A percentile compares a stretch with the other conserved stretches of the same genome.
These are phyloP conservation scores for Porphyrio hochstetteri DNA, from an alignment of 2,113 vertebrate species.

Conservation along the genomic window DNA sequence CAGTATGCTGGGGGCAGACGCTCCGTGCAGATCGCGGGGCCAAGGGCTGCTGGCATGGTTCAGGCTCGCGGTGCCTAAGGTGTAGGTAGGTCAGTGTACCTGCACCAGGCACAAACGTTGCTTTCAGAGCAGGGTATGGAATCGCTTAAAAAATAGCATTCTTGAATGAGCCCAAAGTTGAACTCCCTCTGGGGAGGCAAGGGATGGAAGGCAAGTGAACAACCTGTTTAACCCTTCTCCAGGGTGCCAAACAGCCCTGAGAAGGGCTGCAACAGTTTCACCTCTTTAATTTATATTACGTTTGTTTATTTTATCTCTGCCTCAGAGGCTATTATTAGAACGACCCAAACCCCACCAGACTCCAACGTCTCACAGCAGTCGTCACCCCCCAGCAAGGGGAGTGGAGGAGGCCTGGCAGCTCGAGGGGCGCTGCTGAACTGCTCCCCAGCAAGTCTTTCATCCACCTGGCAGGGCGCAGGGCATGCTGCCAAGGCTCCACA, in stretches of 20 bases:
- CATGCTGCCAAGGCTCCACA: background rate
- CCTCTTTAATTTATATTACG: no score
- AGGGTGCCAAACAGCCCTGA: background rate
- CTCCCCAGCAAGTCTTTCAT: background rate
- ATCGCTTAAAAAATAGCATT: accelerated
- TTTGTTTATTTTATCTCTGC: background rate
- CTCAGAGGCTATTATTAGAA: background rate
- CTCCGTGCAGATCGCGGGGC: background rate
- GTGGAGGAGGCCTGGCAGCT: background rate
- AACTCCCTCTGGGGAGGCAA: accelerated
- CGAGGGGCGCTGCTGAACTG: background rate
- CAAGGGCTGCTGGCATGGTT: background rate
- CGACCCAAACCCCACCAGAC: background rate
- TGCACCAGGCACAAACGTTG: no score
- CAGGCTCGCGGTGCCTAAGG: background rate
- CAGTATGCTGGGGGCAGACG: background rate
- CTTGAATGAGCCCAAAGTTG: background rate
- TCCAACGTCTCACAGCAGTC: background rate
- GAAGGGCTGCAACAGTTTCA: no score
- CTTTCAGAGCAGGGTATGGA: background rate
- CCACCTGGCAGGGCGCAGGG: background rate
- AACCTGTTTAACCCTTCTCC: background rate
- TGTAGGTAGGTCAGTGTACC: background rate
- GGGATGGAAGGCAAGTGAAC: accelerated
- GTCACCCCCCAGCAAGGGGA: background rate